Conservation (phyloP, 1,140 invertebrate genomes). For the Anoplolepis gracilipes region DNA sequence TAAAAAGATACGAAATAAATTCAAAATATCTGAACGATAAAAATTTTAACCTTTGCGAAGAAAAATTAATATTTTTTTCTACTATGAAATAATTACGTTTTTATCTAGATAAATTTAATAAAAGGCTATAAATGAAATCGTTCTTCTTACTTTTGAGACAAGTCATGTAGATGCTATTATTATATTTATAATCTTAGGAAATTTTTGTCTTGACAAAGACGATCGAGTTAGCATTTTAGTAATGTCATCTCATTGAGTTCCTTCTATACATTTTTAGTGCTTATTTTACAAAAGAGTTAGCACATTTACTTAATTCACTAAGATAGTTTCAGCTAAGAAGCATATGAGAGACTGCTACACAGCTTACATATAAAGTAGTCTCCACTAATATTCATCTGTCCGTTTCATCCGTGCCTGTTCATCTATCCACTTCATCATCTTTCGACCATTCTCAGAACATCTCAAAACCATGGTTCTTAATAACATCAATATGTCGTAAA, state of each 20-base stretch:
- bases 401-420: slow-evolving; percentile 59
- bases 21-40: no score
- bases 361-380: slow-evolving; percentile 44
- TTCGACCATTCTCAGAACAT: slow-evolving; percentile 41
- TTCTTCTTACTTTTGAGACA: slow-evolving; percentile 6
- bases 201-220: neutral
- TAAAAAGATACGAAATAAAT: no score
- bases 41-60: no score
- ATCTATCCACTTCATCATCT: slow-evolving; percentile 53
- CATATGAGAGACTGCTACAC: slow-evolving; percentile 59
- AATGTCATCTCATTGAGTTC: neutral
- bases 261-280: slow-evolving; percentile 11
- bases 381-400: slow-evolving; percentile 56
- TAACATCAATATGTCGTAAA: slow-evolving; percentile 25
- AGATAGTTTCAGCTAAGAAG: slow-evolving; percentile 58
- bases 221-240: slow-evolving; percentile 26
- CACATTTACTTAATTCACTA: slow-evolving; percentile 43
- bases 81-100: neutral
- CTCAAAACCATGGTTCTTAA: slow-evolving; percentile 47
- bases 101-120: neutral
- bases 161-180: neutral
- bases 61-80: neutral
- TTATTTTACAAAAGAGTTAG: slow-evolving; percentile 39
- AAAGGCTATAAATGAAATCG: neutral
- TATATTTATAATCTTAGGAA: neutral